Conservation (phyloP, 2,797 vertebrate species). For the Numenius phaeopus region DNA sequence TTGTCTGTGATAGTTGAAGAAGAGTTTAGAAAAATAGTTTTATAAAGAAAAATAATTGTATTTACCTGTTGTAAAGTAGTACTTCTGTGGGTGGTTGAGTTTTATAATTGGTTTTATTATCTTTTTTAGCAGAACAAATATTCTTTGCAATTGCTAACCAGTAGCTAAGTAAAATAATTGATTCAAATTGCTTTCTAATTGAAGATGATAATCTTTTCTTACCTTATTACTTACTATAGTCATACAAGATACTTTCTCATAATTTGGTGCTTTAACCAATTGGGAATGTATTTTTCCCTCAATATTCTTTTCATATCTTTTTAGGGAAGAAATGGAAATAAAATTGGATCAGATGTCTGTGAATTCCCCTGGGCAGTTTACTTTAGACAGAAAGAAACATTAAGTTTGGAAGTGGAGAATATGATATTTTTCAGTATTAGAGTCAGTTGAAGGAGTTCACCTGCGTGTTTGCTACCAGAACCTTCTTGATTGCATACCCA, state of each 20-base stretch:
- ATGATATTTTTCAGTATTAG: neutral
- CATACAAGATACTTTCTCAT: neutral
- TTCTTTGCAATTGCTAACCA: neutral
- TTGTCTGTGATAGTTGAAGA: neutral
- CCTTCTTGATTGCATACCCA: neutral
- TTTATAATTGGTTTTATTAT: constrained; percentile 23
- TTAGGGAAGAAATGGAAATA: neutral
- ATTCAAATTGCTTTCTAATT: constrained; percentile 2
- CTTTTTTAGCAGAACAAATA: neutral
- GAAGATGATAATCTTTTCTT: constrained; percentile 1
- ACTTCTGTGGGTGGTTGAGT: neutral
- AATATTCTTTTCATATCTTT: neutral
- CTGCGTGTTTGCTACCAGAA: neutral
- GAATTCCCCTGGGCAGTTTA: neutral
- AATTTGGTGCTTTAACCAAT: neutral
- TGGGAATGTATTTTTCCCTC: neutral
- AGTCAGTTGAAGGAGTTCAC: neutral
- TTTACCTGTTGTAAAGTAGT: neutral
- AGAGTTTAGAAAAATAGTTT: neutral
- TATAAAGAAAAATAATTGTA: neutral
- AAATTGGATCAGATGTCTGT: neutral
- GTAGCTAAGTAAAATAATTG: neutral
- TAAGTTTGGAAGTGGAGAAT: neutral
- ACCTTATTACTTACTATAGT: neutral
- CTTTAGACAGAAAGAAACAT: neutral